phyloP scores from a whole-genome alignment of 2,113 vertebrate genomes.

The Upupa epops region DNA sequence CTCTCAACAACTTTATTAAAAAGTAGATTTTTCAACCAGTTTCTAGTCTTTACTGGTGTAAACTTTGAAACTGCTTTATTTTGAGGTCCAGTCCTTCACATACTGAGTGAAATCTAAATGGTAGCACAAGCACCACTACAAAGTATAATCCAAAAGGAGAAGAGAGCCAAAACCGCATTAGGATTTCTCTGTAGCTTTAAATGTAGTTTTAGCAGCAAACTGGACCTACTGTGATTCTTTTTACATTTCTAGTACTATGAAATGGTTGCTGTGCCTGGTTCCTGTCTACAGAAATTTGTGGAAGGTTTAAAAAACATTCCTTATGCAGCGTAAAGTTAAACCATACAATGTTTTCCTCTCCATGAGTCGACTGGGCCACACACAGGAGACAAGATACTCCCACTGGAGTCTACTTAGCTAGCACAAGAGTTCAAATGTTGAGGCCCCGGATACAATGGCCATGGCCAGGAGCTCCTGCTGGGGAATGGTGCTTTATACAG shows the following conservation, averaged over 20 bases:
- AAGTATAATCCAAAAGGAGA: background rate
- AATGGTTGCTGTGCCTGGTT: background rate
- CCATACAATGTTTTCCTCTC: background rate
- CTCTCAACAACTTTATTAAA: background rate
- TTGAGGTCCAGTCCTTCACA: background rate
- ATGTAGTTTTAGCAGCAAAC: background rate
- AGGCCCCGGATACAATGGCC: background rate
- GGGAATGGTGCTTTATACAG: background rate
- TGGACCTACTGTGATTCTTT: background rate
- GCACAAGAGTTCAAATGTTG: background rate
- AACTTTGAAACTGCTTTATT: background rate
- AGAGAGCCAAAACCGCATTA: background rate
- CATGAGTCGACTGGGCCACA: background rate
- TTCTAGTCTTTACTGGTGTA: background rate
- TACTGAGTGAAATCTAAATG: background rate
- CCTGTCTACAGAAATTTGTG: background rate
- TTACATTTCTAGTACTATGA: background rate
- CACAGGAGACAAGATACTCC: background rate
- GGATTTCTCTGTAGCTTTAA: background rate
- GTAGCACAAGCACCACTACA: background rate
- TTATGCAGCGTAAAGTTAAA: rapidly evolving
- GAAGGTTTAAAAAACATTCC: background rate
- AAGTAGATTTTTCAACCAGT: background rate
- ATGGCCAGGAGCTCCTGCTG: background rate
- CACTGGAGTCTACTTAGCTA: background rate